Evolutionary conservation across 2,888 invertebrate species (phyloP), one percentile per base, ranked within the genome.

Genomic region (Lymantria monacha): DNA sequence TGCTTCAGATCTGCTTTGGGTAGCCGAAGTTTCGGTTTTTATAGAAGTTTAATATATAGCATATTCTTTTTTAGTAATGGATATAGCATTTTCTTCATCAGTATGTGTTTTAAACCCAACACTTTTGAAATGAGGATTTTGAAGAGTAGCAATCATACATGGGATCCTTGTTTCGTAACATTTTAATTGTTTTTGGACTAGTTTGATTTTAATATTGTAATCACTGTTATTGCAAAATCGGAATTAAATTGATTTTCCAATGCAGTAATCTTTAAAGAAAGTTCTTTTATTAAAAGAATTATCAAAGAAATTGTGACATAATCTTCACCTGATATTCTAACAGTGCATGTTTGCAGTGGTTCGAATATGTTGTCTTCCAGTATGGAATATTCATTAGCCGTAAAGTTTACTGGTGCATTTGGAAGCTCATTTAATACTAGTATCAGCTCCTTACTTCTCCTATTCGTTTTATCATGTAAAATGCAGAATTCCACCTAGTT

Each of bases 101-200:
- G 44, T 3, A 12, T 44, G 42, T 31, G 53, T 53, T 42, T 38
- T 53, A 42, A 53, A 53, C n/a, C 53, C 53, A 5, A 36, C 1
- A 44, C 48, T 47, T 45, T 54, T 50, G 15, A 47, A 50, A 45
- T 54, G 50, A 30, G 54, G 54, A 38, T 50, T 54, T 13, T 50
- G 31, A 7, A 48, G 47, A 8, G 50, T 54, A 12, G 50, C 14
- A 41, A 50, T 45, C 3, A 54, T 50, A 13, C 50, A 54, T 9
- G 50, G 44, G 22, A 14, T 8, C 36, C 54, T 3, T 2, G 5
- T 45, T 50, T 54, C 54, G 48, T 54, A 54, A 11, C 42, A 42
- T 22, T 54, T 54, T 22, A 54, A 30, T 37, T n/a, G n/a, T 30
- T 53, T 3, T n/a, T 22, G 37, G 14, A 11, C 8, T 42, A 9